Evolutionary conservation across 1,140 invertebrate species (phyloP), one percentile per base, ranked within the genome.

Genomic region (Lordiphosa mommai): DNA sequence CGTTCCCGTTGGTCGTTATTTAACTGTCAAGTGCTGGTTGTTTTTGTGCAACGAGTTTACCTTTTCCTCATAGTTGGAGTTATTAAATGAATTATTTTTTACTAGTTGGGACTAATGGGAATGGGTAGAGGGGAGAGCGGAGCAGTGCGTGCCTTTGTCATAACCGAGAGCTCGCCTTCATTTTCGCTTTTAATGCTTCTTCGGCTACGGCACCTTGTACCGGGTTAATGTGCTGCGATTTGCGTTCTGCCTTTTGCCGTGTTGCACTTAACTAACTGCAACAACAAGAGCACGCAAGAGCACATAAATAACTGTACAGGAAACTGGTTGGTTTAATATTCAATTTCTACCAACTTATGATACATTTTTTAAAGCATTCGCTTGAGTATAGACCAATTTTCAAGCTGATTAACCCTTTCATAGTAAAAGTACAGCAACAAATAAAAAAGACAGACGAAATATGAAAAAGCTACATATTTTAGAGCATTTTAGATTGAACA

Each of bases 51-150:
- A 49, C 12, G 20, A 36, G 27, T 32, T 49, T 37, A 23, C n/a
- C 7, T 12, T 64, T 60, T 49, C 37, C 58, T 57, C 14, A 30
- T 50, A 61, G 43, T 51, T 29, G 20, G 38, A 74, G 43, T 59
- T 61, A 71, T 70, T 74, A 60, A 82, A 76, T 70, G 46, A 56
- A 76, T 44, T 53, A 56, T 32, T 66, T 60, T 66, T 71, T 63
- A 34, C 53, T 41, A 34, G 43, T 33, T 17, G 33, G 49, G n/a
- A 13, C 32, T 13, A 17, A n/a, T 17, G 29, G 14, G 10, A 30
- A n/a, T n/a, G n/a, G 34, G n/a, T 14, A 30, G 32, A 34, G 10
- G 46, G 49, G 33, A 47, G 6, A 14, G 6, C 2, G 6, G 4
- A 47, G 6, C 5, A 16, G 14, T 77, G 61, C 67, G 72, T 77